Percentiles rank a stretch among this genome's conserved stretches.
phyloP scores from a whole-genome alignment of 2,888 invertebrate genomes.

The Latheticus oryzae region DNA sequence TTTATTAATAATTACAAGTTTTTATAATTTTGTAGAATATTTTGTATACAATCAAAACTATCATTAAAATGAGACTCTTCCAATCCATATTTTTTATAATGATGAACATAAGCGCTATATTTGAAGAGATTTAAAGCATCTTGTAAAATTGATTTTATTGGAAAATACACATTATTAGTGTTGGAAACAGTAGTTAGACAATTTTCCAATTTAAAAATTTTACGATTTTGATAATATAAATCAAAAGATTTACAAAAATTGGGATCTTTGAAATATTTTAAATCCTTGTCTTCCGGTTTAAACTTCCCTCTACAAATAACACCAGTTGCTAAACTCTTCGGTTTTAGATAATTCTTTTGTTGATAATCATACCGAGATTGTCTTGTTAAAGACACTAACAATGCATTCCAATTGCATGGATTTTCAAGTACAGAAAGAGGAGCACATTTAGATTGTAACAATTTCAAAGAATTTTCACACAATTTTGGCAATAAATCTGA shows the following conservation, averaged over 20 bases:
- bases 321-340: slow-evolving; percentile 59
- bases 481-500: slow-evolving; percentile 61
- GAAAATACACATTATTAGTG: slow-evolving; percentile 62
- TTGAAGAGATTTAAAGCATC: slow-evolving; percentile 67
- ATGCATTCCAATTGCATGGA: slow-evolving; percentile 60
- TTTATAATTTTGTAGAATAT: slow-evolving; percentile 65
- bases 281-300: slow-evolving; percentile 52
- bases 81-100: slow-evolving; percentile 66
- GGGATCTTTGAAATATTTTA: slow-evolving; percentile 55
- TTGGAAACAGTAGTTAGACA: slow-evolving; percentile 66
- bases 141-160: slow-evolving; percentile 62
- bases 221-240: slow-evolving; percentile 62
- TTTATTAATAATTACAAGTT: slow-evolving; percentile 50
- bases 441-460: slow-evolving; percentile 64
- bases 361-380: slow-evolving; percentile 48
- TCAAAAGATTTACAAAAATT: slow-evolving; percentile 61
- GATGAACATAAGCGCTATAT: slow-evolving; percentile 68
- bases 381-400: slow-evolving; percentile 43
- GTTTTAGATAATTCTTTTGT: slow-evolving; percentile 44
- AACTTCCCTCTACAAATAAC: slow-evolving; percentile 63
- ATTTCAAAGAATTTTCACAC: slow-evolving; percentile 67
- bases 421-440: slow-evolving; percentile 59
- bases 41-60: slow-evolving; percentile 67
- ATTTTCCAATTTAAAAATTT: slow-evolving; percentile 63
- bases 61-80: slow-evolving; percentile 66